Percentiles rank a stretch among this genome's conserved stretches.
Conservation (phyloP, 2,888 invertebrate genomes). For the Elysia crispata region DNA sequence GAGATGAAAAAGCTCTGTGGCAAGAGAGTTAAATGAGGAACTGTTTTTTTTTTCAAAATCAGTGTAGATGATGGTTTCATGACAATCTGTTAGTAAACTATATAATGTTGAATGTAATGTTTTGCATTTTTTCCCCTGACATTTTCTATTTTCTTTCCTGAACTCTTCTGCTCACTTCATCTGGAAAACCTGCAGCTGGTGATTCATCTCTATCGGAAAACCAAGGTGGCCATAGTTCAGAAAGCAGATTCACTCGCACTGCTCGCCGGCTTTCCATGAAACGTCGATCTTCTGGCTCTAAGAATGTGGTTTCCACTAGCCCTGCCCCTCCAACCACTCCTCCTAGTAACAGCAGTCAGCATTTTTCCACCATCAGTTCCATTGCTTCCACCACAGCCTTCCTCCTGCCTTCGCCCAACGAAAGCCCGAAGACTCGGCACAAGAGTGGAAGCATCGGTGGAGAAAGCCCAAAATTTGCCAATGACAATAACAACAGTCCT, state of each 20-base stretch:
- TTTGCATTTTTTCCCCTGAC: no score
- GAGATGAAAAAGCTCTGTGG: no score
- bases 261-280: conserved; percentile 64
- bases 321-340: neutral
- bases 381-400: conserved; percentile 1
- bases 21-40: no score
- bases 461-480: neutral
- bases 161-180: no score
- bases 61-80: no score
- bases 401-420: conserved; percentile 39
- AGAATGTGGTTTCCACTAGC: conserved; percentile 36
- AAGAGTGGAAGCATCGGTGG: neutral
- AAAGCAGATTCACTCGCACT: conserved; percentile 56
- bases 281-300: conserved; percentile 59
- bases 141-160: no score
- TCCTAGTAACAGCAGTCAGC: no score
- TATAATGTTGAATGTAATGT: no score
- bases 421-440: conserved; percentile 42
- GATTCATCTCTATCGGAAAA: conserved; percentile 44
- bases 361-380: neutral
- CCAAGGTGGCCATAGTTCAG: neutral
- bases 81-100: no score
- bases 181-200: conserved; percentile 50
- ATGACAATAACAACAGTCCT: conserved; percentile 1
- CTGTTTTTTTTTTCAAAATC: no score